phyloP scores from a whole-genome alignment of 2,888 invertebrate species.

The Agriopis marginaria region DNA sequence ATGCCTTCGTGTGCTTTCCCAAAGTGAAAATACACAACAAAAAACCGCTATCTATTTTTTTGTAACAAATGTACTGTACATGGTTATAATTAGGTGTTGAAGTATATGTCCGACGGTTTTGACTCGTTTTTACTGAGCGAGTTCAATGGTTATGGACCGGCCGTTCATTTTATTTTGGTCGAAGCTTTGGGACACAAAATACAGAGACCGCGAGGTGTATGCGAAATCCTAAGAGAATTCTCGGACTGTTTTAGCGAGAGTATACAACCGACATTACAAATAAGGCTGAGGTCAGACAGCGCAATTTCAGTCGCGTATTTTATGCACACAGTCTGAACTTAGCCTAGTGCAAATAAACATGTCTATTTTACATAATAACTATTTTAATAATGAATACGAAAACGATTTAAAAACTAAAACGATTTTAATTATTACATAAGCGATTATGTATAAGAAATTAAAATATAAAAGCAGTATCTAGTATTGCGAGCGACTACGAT shows the following conservation, averaged over 20 bases:
- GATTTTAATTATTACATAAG: constrained; percentile 21
- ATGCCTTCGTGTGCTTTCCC: too few species aligned
- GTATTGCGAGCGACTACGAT: constrained; percentile 10
- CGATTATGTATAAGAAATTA: constrained; percentile 11
- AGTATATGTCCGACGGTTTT: too few species aligned
- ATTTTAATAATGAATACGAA: constrained; percentile 6
- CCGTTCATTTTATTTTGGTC: too few species aligned
- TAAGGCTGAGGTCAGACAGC: neutral
- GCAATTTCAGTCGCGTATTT: neutral
- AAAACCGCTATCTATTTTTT: too few species aligned
- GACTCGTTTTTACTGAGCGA: too few species aligned
- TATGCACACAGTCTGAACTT: neutral
- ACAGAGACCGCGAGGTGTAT: too few species aligned
- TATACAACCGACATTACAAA: neutral
- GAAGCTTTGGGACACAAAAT: too few species aligned
- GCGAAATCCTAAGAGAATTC: too few species aligned
- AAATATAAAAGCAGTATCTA: constrained; percentile 21
- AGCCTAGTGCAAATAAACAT: neutral
- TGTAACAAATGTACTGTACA: too few species aligned
- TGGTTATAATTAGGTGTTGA: too few species aligned
- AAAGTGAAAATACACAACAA: too few species aligned
- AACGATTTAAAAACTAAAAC: constrained; percentile 22
- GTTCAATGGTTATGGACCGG: too few species aligned
- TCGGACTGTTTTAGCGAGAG: neutral
- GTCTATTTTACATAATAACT: constrained; percentile 1